phyloP scores from a whole-genome alignment of 2,888 invertebrate genomes.

The Andrena trimmerana region DNA sequence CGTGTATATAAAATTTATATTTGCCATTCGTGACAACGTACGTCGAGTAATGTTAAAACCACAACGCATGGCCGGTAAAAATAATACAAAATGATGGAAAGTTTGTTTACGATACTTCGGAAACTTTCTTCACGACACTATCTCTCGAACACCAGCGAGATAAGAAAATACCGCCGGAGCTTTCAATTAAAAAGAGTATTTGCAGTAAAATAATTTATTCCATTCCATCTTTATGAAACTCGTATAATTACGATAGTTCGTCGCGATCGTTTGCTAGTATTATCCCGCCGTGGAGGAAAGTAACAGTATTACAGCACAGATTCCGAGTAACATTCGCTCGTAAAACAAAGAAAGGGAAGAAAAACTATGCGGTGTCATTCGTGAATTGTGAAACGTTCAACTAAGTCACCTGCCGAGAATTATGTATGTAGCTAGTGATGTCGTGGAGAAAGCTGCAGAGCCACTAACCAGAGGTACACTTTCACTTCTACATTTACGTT shows the following conservation, averaged over 20 bases:
- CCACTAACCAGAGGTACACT: constrained; percentile 71
- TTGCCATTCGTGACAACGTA: neutral
- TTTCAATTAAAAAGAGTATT: neutral
- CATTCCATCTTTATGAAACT: constrained; percentile 15
- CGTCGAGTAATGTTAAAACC: neutral
- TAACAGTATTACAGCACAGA: constrained; percentile 19
- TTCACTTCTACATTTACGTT: constrained; percentile 79
- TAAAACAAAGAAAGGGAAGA: neutral
- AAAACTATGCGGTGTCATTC: constrained; percentile 31
- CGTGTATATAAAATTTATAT: constrained; percentile 2
- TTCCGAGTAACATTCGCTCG: constrained; percentile 19
- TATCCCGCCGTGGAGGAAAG: neutral
- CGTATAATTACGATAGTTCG: constrained; percentile 25
- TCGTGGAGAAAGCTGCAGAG: constrained; percentile 81
- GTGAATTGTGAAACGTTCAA: constrained; percentile 55
- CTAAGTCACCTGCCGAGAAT: constrained; percentile 64
- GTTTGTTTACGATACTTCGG: neutral
- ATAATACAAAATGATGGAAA: constrained; percentile 11
- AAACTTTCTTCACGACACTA: constrained; percentile 27
- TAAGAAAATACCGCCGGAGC: neutral
- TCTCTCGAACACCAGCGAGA: neutral
- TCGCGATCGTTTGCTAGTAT: constrained; percentile 2
- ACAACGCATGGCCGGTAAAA: neutral
- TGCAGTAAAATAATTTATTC: constrained; percentile 29
- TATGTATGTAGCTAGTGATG: constrained; percentile 75